Evolutionary conservation across 2,888 invertebrate species (phyloP).

Genomic region (Tyria jacobaeae): DNA sequence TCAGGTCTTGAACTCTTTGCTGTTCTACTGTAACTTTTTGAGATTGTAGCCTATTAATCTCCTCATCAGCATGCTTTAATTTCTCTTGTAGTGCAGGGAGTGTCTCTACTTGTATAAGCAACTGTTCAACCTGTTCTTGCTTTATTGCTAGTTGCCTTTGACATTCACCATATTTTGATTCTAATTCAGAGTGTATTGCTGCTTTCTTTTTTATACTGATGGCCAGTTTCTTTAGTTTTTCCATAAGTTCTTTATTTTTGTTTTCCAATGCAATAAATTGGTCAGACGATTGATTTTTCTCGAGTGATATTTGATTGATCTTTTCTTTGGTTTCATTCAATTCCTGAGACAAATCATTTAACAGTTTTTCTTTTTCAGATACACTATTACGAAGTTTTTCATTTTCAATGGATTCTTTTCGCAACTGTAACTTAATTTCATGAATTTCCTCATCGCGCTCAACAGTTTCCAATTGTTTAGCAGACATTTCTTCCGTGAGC

Average conservation of each 20-base stretch:
- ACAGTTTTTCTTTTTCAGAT: constrained; percentile 80
- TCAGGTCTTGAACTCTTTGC: constrained; percentile 63
- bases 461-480: constrained; percentile 79
- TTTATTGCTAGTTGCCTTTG: constrained; percentile 69
- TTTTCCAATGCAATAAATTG: constrained; percentile 78
- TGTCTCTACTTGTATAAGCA: constrained; percentile 69
- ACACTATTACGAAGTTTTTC: constrained; percentile 88
- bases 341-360: constrained; percentile 78
- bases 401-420: constrained; percentile 88
- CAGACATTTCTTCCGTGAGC: constrained; percentile 78
- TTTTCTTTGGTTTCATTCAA: constrained; percentile 77
- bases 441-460: constrained; percentile 86
- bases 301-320: constrained; percentile 67
- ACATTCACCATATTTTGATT: constrained; percentile 78
- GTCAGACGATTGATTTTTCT: constrained; percentile 76
- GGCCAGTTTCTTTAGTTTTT: constrained; percentile 93
- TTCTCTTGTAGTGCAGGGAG: constrained; percentile 74
- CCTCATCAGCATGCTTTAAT: constrained; percentile 74
- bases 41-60: constrained; percentile 67
- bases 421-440: constrained; percentile 81
- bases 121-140: constrained; percentile 68
- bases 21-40: constrained; percentile 66
- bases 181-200: constrained; percentile 88
- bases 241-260: constrained; percentile 90
- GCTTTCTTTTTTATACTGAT: constrained; percentile 91